phyloP scores from a whole-genome alignment of 2,888 invertebrate genomes.

The Pomacea canaliculata region DNA sequence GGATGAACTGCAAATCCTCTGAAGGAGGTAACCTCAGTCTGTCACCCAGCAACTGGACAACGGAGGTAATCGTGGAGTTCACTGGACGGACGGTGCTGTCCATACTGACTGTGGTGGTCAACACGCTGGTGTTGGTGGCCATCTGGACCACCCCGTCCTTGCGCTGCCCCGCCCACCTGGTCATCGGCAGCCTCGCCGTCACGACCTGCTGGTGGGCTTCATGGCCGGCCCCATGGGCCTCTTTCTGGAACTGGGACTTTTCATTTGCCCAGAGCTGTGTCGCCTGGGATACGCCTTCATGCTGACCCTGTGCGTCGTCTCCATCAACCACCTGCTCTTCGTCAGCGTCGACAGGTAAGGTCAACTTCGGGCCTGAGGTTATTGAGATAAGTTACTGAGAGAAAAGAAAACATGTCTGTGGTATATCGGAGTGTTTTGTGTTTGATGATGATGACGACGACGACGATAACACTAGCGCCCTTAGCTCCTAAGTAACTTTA shows the following conservation, averaged over 20 bases:
- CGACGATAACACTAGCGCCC: too few species aligned
- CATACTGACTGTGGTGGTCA: conserved; percentile 13
- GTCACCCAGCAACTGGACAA: neutral
- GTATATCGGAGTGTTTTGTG: too few species aligned
- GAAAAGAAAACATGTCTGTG: too few species aligned
- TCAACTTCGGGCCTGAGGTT: neutral
- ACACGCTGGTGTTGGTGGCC: conserved; percentile 17
- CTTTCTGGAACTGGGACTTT: conserved; percentile 17
- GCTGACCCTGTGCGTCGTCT: conserved; percentile 17
- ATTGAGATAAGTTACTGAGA: neutral
- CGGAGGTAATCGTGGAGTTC: conserved; percentile 9
- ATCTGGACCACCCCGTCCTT: conserved; percentile 8
- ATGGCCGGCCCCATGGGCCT: conserved; percentile 9
- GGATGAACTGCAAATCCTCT: neutral
- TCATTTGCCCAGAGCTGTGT: conserved; percentile 6
- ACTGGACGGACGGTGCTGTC: conserved; percentile 9
- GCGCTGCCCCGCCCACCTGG: conserved; percentile 19
- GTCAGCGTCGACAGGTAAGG: conserved; percentile 22
- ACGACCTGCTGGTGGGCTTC: conserved; percentile 22
- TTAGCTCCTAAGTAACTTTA: too few species aligned
- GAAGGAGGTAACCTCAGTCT: neutral
- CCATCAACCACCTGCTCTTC: conserved; percentile 27
- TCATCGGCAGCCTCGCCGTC: conserved; percentile 26
- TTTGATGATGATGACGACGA: too few species aligned
- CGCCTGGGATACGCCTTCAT: conserved; percentile 15